Percentiles rank a stretch among this genome's conserved stretches.
Conservation (phyloP, 2,113 vertebrate species). For the Crotalus helleri region DNA sequence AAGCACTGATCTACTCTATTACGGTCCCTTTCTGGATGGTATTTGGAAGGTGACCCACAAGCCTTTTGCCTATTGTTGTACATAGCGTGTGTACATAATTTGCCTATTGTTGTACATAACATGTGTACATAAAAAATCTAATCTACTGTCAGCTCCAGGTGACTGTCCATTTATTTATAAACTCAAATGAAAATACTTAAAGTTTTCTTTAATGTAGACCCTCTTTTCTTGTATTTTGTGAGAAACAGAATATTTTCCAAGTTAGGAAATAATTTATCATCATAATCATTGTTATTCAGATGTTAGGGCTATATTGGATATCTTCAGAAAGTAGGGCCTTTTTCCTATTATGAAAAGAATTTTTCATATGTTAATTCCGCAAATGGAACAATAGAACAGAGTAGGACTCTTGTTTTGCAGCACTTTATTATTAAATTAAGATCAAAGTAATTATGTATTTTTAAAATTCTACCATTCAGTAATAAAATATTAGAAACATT, state of each 20-base stretch:
- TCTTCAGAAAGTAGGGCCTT: neutral
- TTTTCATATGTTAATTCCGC: neutral
- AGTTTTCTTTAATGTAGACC: neutral
- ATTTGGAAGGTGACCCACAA: neutral
- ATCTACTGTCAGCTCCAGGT: neutral
- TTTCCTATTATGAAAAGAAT: neutral
- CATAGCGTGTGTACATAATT: neutral
- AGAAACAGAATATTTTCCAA: neutral
- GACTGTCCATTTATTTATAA: neutral
- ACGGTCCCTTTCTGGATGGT: neutral
- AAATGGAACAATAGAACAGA: neutral
- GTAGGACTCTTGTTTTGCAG: neutral
- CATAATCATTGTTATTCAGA: neutral
- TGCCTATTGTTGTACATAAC: neutral
- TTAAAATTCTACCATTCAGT: neutral
- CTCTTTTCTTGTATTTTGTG: neutral
- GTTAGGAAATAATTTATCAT: neutral
- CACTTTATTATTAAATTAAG: neutral
- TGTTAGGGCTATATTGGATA: neutral
- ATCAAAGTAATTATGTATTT: neutral
- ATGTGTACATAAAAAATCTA: neutral
- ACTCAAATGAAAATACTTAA: neutral
- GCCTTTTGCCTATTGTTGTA: neutral
- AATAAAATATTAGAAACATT: neutral
- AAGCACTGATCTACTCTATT: neutral